Evolutionary conservation across 2,888 invertebrate genomes (phyloP).

Genomic region (Hydrotaea cyrtoneurina): DNA sequence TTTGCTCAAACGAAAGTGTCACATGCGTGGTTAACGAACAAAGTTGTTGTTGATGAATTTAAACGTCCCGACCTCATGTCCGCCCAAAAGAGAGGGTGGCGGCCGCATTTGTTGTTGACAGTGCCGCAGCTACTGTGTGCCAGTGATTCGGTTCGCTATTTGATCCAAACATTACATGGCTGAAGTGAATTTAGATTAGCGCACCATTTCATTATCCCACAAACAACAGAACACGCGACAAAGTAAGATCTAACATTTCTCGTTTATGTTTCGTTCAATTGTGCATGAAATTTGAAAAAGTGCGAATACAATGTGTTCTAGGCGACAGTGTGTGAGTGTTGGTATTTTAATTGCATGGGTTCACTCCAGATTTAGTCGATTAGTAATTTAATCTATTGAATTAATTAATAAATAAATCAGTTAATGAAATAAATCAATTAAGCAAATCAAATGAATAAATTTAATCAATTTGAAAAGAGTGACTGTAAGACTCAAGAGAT

Average conservation of each 20-base stretch:
- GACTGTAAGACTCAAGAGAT: too few relatives aligned
- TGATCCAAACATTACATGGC: conserved; percentile 5
- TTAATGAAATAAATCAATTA: too few relatives aligned
- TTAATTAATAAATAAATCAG: too few relatives aligned
- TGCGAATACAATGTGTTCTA: neutral
- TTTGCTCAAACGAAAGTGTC: conserved; percentile 18
- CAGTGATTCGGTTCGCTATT: neutral
- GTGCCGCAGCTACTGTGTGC: neutral
- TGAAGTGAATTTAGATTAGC: conserved; percentile 19
- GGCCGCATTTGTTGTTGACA: neutral
- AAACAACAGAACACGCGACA: too few relatives aligned
- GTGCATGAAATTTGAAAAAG: conserved; percentile 29
- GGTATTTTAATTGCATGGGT: too few relatives aligned
- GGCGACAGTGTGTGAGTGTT: neutral
- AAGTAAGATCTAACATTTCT: conserved; percentile 16
- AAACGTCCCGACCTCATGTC: too few relatives aligned
- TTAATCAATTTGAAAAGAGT: too few relatives aligned
- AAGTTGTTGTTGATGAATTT: conserved; percentile 10
- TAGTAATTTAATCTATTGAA: too few relatives aligned
- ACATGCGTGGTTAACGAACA: neutral
- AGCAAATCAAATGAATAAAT: too few relatives aligned
- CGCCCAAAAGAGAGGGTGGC: neutral
- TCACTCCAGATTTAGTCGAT: too few relatives aligned
- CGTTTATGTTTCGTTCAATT: conserved; percentile 19
- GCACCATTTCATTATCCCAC: neutral